Evolutionary conservation across 2,113 vertebrate species (phyloP), one percentile per base, ranked within the genome.

Genomic region (Gobiocypris rarus): DNA sequence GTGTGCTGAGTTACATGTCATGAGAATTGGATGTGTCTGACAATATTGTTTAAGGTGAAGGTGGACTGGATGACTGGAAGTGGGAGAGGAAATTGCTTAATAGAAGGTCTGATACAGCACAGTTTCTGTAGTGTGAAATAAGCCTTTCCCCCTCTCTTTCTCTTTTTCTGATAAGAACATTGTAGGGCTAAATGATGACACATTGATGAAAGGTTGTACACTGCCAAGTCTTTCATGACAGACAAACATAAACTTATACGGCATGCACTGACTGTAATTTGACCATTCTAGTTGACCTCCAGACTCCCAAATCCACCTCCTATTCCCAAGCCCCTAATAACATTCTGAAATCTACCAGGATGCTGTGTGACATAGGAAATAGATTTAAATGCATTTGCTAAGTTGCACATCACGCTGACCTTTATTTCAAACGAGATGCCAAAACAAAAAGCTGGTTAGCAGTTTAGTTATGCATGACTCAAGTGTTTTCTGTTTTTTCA

Each of bases 131-230:
- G 22, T 38, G 31, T 70, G 22, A 56, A 69, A 69, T 56, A 17
- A 54, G 7, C 31, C 58, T 56, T 9, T 34, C 17, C 43, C 9
- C 5, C 4, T 50, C 63, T 34, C 45, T 41, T 34, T 41, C 67
- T 59, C 34, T 6, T 22, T 3, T 14, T 31, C 24, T 38, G 54
- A 63, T 48, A 65, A 34, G 26, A 75, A 50, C 19, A 50, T 58
- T 75, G 70, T 74, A 2, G 38, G 50, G 9, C 69, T 82, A 41
- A 83, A 83, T 83, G 24, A 75, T 65, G 41, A 54, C 28, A 81
- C 1, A 4, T 13, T 45, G 41, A 43, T 73, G 48, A 48, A 74
- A 74, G 41, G 14, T 48, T 74, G 11, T 17, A 74, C 4, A n/a
- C n/a, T 48, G 22, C 6, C n/a, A 73, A 73, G 6, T 6, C 22